Evolutionary conservation across 2,113 vertebrate species (phyloP), one percentile per base, ranked within the genome.

Genomic region (Gallinago media): DNA sequence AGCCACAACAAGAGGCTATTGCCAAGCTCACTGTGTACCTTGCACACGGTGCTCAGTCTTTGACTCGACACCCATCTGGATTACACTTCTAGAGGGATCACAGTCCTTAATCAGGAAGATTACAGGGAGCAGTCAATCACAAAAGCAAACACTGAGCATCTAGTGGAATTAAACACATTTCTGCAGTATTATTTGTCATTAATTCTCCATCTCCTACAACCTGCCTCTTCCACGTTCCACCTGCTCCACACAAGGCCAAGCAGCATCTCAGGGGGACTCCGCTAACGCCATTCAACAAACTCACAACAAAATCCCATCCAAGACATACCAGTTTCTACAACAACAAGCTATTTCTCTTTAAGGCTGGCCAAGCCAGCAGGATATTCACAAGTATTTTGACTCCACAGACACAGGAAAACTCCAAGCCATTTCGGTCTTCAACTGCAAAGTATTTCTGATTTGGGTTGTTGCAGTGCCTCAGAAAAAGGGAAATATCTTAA

Each of bases 401-500:
- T 15, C 5, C 36, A n/a, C n/a, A n/a, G n/a, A n/a, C n/a, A n/a
- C n/a, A 59, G 19, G 29, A 46, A 68, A 85, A 50, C 32, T 47
- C 71, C 15, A 31, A 76, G 19, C 22, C 34, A 38, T 38, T 67
- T 55, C 54, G 34, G 29, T 29, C 54, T 85, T 59, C 59, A 84
- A 4, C 49, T 61, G 55, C 77, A 84, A 87, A 93, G 34, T 55
- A 61, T 38, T 86, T 85, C 77, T 93, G 68, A 7, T 71, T 56
- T 26, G 81, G 79, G 62, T 52, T 90, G 85, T 65, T 87, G 82
- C 82, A 65, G 9, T 84, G 87, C 86, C 67, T 75, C 83, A 56
- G 83, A 79, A 94, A 82, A 83, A 83, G 32, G 47, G 14, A 95
- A 75, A 76, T 36, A 76, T 72, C 86, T 92, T 83, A 86, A 86